A percentile compares a stretch with the other conserved stretches of the same genome.
Conservation (phyloP, 2,888 invertebrate genomes). For the Adela reaumurella region DNA sequence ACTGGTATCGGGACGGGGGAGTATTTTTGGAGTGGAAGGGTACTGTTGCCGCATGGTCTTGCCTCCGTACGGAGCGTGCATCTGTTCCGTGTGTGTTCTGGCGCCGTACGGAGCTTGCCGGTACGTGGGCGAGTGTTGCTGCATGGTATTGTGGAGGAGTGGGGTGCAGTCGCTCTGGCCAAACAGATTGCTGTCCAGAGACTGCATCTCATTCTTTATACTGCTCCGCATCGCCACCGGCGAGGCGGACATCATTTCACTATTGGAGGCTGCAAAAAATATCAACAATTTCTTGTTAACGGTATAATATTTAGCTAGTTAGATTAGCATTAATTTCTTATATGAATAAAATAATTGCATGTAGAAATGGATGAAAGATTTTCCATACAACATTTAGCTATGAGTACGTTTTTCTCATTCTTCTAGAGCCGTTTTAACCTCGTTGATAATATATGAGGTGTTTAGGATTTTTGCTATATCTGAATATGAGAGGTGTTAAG, state of each 20-base stretch:
- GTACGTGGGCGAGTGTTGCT: conserved; percentile 29
- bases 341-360: too few species aligned
- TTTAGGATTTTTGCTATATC: too few species aligned
- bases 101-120: conserved; percentile 22
- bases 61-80: conserved; percentile 23
- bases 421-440: too few species aligned
- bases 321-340: too few species aligned
- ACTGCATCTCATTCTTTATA: conserved; percentile 37
- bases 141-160: conserved; percentile 18
- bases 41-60: conserved; percentile 30
- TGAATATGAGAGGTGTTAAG: too few species aligned
- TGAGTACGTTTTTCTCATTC: too few species aligned
- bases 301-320: too few species aligned
- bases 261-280: too few species aligned
- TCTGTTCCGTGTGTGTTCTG: conserved; percentile 22
- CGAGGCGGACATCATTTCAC: conserved; percentile 18
- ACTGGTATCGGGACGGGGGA: conserved; percentile 26
- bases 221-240: conserved; percentile 21
- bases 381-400: too few species aligned
- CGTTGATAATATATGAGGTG: too few species aligned
- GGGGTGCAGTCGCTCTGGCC: conserved; percentile 33
- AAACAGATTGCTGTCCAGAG: conserved; percentile 32
- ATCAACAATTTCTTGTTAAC: too few species aligned
- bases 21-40: conserved; percentile 29
- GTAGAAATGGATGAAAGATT: too few species aligned